These are phyloP conservation scores for Poecilia picta DNA, from an alignment of 2,797 vertebrate species.

Conservation along the genomic window DNA sequence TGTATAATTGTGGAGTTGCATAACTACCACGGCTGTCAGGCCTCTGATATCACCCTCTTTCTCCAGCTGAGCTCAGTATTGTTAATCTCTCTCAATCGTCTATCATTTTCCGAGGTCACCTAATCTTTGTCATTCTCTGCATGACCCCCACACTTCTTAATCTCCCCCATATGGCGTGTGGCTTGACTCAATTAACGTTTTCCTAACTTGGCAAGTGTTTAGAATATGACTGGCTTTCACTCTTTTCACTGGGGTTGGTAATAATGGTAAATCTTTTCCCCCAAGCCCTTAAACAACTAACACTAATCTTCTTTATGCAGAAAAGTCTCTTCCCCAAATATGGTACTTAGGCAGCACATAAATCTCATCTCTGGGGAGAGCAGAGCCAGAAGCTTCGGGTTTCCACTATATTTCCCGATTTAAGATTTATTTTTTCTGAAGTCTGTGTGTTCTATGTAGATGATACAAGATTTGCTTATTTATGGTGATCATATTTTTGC, in stretches of 20 bases:
- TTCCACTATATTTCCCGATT: conserved; percentile 20
- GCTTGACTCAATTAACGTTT: conserved; percentile 76
- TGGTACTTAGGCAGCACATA: conserved; percentile 61
- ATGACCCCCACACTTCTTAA: conserved; percentile 74
- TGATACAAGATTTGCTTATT: conserved; percentile 21
- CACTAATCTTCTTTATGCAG: conserved; percentile 87
- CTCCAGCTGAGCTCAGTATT: conserved; percentile 60
- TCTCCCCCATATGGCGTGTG: conserved; percentile 81
- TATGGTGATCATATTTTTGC: conserved; percentile 25
- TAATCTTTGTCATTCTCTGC: conserved; percentile 76
- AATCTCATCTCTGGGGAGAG: conserved; percentile 56
- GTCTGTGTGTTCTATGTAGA: conserved; percentile 6
- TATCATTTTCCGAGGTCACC: conserved; percentile 62
- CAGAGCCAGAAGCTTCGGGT: conserved; percentile 47
- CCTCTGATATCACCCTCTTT: conserved; percentile 18
- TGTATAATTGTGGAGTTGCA: conserved; percentile 37
- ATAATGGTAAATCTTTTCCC: conserved; percentile 81
- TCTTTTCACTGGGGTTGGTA: conserved; percentile 74
- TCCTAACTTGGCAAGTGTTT: conserved; percentile 54
- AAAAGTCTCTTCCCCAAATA: conserved; percentile 71
- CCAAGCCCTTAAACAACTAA: conserved; percentile 79
- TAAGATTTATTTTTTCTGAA: conserved; percentile 11
- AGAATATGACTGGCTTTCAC: conserved; percentile 60
- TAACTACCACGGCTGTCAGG: conserved; percentile 58
- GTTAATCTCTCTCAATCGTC: conserved; percentile 78